Conservation (phyloP, 2,888 invertebrate species). For the Graphium colonna region DNA sequence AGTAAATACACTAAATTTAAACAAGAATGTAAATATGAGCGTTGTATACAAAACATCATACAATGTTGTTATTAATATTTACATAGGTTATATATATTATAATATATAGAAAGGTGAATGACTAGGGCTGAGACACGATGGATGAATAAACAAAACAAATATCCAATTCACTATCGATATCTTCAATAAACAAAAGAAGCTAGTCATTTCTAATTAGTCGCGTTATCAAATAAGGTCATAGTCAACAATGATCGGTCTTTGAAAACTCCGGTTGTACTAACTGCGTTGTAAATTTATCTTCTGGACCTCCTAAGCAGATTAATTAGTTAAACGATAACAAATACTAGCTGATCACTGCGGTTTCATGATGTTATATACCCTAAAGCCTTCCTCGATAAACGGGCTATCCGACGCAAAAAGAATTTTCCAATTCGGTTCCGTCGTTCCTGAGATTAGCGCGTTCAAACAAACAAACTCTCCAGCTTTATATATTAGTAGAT, state of each 20-base stretch:
- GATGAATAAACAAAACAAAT: conserved; percentile 13
- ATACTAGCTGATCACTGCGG: no score
- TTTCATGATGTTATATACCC: no score
- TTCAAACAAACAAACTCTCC: no score
- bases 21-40: not conserved
- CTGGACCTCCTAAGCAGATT: not conserved
- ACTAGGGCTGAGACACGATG: conserved; percentile 10
- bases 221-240: conserved; percentile 19
- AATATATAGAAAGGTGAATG: conserved; percentile 12
- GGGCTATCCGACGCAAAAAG: no score
- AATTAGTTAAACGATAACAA: conserved; percentile 8
- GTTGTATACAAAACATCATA: not conserved
- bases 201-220: conserved; percentile 3
- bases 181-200: conserved; percentile 5
- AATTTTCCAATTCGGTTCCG: no score
- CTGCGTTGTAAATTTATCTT: conserved; percentile 3
- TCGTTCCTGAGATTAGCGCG: no score
- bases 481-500: no score
- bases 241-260: conserved; percentile 14
- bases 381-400: no score
- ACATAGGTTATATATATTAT: no score
- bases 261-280: conserved; percentile 1
- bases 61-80: conserved; percentile 10
- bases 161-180: conserved; percentile 14
- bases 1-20: not conserved